Base-by-base conservation (phyloP, 2,113 vertebrate genomes). In the Myotis lucifugus region DNA sequence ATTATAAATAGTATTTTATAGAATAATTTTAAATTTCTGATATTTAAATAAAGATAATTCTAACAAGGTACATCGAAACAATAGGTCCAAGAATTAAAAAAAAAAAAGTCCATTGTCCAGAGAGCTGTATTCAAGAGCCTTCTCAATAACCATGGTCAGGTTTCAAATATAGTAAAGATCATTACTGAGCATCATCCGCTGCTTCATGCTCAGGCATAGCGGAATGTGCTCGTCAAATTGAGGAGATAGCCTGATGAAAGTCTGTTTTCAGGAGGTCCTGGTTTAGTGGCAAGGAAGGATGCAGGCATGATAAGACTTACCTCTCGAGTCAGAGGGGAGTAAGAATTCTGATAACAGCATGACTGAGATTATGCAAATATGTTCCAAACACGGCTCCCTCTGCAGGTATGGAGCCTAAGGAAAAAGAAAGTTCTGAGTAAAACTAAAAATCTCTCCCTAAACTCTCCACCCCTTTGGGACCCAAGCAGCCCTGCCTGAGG, bases 41-140 rank as follows among this genome's bases (percentile, higher is more conserved):
- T 56, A 84, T 79, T 83, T 79, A 84, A 88, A 72, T 85, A 48
- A 77, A 79, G 54, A 85, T 27, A 77, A 56, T 90, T 70, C 54
- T 94, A 84, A 90, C 17, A 86, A 85, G 29, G 8, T 59, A 56
- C 42, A 85, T 81, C 21, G 4, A 66, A 89, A 69, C 2, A 70
- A 29, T 64, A 56, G 5, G 23, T 56, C 46, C 52, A 42, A 29
- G 27, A 5, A n/a, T 92, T 78, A 42, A 42, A 42, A 42, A 10
- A 46, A 46, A 46, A 46, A 11, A 46, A 46, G 8, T 64, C 50
- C 66, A 69, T 42, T 66, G n/a, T 90, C 14, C 42, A 27, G 48
- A 6, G 13, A 48, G 42, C 50, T 67, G 4, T 23, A 29, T 27
- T 12, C 14, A 17, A 61, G 19, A 25, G 15, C 27, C 52, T 78